Conservation (phyloP, 1,140 invertebrate genomes). For the Leptonema lineaticorne region DNA sequence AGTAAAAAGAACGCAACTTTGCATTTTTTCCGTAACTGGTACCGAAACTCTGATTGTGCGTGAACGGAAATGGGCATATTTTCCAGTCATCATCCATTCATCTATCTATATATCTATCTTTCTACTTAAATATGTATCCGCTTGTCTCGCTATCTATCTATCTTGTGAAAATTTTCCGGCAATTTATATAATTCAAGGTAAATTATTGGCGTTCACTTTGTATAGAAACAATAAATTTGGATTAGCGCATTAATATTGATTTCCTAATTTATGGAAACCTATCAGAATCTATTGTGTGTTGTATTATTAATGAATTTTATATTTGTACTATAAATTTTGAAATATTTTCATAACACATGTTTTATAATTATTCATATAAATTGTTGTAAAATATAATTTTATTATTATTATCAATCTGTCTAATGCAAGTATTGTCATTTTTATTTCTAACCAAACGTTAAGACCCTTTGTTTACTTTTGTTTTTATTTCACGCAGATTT, state of each 20-base stretch:
- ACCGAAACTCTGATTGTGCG: not conserved
- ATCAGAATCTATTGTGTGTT: no score
- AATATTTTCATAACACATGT: not conserved
- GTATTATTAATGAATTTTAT: no score
- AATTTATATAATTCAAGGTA: not conserved
- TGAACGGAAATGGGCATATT: constrained; percentile 1
- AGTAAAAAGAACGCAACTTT: not conserved
- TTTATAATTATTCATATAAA: not conserved
- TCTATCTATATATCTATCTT: not conserved
- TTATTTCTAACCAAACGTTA: not conserved
- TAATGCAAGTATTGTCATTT: not conserved
- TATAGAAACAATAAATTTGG: no score
- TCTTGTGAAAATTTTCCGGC: not conserved
- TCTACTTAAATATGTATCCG: no score
- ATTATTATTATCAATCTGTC: not conserved
- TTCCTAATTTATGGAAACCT: no score
- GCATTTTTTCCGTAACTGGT: constrained; percentile 16
- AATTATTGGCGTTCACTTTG: not conserved
- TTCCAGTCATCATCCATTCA: not conserved
- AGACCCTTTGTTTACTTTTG: not conserved
- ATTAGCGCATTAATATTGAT: no score
- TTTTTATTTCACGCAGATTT: not conserved
- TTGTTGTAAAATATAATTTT: not conserved
- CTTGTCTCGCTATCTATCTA: not conserved
- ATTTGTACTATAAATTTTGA: no score